Conservation (phyloP, 2,797 vertebrate species). For the Chaetophractus vellerosus region DNA sequence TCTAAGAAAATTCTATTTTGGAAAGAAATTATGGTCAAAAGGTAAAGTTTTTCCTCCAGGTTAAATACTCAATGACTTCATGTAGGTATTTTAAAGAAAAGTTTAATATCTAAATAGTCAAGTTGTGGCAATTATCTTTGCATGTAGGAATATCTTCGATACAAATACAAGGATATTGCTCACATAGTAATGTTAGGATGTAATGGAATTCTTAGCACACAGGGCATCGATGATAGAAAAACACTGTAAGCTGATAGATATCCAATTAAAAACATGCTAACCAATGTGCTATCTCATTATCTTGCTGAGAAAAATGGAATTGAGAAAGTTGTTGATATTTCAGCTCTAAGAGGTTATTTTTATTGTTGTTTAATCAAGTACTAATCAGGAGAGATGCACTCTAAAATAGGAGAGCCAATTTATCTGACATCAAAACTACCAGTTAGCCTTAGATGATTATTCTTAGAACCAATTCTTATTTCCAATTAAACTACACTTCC, state of each 20-base stretch:
- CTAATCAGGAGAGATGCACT: conserved; percentile 79
- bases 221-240: conserved; percentile 67
- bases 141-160: conserved; percentile 69
- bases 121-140: conserved; percentile 75
- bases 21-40: conserved; percentile 58
- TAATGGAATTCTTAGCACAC: conserved; percentile 64
- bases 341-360: conserved; percentile 80
- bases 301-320: conserved; percentile 80
- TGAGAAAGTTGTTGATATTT: conserved; percentile 86
- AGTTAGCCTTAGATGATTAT: conserved; percentile 77
- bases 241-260: conserved; percentile 75
- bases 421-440: conserved; percentile 80
- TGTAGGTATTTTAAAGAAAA: conserved; percentile 39
- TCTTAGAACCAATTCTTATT: conserved; percentile 75
- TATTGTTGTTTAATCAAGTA: conserved; percentile 85
- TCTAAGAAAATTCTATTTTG: neutral
- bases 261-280: conserved; percentile 85
- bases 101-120: conserved; percentile 38
- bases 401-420: conserved; percentile 76
- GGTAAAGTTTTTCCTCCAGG: neutral
- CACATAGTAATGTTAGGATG: conserved; percentile 27
- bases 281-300: conserved; percentile 80
- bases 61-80: neutral
- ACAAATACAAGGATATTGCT: conserved; percentile 77
- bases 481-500: conserved; percentile 82